Conservation (phyloP, 2,888 invertebrate genomes). For the Polyploca ridens region DNA sequence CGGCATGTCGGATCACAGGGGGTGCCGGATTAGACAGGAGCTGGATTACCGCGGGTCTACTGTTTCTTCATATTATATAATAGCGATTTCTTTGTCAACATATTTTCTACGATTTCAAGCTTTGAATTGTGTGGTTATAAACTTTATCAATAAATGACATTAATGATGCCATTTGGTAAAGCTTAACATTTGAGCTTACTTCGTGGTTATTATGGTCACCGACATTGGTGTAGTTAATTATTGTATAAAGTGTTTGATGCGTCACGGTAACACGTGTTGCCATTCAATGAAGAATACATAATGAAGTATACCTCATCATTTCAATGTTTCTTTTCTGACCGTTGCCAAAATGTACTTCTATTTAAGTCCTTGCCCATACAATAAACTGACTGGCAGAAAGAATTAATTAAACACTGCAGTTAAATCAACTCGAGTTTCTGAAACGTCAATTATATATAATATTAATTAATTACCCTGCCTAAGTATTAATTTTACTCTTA, state of each 20-base stretch:
- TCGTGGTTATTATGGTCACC: not conserved
- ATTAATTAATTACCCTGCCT: not conserved
- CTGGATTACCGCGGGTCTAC: no score
- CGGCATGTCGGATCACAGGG: no score
- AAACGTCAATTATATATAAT: not conserved
- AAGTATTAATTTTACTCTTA: not conserved
- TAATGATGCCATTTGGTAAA: not conserved
- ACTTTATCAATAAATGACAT: not conserved
- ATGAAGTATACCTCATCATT: not conserved
- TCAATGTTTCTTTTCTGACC: not conserved
- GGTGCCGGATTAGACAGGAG: no score
- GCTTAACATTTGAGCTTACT: not conserved
- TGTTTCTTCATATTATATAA: constrained; percentile 24
- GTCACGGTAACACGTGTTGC: not conserved
- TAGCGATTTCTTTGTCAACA: constrained; percentile 22
- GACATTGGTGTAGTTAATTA: not conserved
- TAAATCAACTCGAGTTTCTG: not conserved
- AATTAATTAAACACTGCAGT: not conserved
- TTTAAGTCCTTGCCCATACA: not conserved
- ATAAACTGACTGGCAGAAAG: not conserved
- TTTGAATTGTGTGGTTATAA: not conserved
- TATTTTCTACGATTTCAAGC: not conserved
- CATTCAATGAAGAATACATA: not conserved
- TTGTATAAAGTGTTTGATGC: no score
- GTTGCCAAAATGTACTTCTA: not conserved